Evolutionary conservation across 2,797 vertebrate species (phyloP).

Genomic region (Potorous gilbertii): DNA sequence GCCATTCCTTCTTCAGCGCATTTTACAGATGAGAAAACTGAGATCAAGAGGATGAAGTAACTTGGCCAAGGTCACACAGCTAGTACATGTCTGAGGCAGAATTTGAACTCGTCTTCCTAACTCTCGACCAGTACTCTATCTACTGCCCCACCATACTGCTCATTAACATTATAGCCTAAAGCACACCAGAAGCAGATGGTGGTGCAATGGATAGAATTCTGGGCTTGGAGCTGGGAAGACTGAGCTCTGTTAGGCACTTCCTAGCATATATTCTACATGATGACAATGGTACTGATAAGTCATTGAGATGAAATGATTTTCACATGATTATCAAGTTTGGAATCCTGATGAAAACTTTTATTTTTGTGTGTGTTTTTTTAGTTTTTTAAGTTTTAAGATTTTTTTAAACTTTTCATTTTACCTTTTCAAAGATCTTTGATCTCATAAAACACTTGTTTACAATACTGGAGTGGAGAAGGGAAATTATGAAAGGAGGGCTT

Average conservation of each 20-base stretch:
- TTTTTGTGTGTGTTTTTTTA: too few relatives aligned
- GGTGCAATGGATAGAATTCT: not conserved
- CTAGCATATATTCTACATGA: not conserved
- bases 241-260: not conserved
- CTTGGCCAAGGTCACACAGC: not conserved
- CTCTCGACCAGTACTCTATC: not conserved
- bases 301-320: not conserved
- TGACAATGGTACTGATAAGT: not conserved
- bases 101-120: not conserved
- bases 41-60: not conserved
- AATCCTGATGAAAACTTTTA: not conserved
- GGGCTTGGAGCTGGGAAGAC: not conserved
- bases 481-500: not conserved
- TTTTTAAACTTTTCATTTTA: not conserved
- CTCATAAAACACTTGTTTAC: not conserved
- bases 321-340: not conserved
- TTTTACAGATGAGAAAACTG: not conserved
- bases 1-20: not conserved
- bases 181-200: not conserved
- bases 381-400: too few relatives aligned
- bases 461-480: not conserved
- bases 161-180: not conserved
- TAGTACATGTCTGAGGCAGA: not conserved
- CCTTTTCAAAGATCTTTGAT: not conserved
- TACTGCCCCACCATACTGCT: not conserved